Percentiles rank a stretch among this genome's conserved stretches.
These are phyloP conservation scores for Amblyraja radiata DNA, from an alignment of 2,797 vertebrate species.

Conservation along the genomic window DNA sequence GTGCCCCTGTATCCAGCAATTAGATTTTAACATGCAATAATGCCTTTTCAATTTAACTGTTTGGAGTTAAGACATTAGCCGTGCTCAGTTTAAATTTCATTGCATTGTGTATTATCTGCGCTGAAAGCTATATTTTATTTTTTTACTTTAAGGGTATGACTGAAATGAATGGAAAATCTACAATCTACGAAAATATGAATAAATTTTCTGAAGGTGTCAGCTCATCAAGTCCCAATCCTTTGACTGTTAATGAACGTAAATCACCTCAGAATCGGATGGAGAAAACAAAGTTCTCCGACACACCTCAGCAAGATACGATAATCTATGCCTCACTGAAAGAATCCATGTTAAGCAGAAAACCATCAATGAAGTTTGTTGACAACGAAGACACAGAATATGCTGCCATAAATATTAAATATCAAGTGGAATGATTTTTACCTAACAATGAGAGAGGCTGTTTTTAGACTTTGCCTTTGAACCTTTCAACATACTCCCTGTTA, in stretches of 20 bases:
- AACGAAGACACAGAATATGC: slow-evolving; percentile 22
- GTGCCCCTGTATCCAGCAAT: too few species aligned
- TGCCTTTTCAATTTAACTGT: not conserved
- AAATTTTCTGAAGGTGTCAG: not conserved
- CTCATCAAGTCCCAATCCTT: not conserved
- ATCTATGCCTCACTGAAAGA: slow-evolving; percentile 27
- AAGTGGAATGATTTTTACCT: not conserved
- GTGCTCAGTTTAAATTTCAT: not conserved
- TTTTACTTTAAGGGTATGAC: slow-evolving; percentile 3
- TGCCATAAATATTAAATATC: slow-evolving; percentile 22
- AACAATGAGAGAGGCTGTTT: not conserved
- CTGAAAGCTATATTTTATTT: not conserved
- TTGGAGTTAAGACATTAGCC: not conserved
- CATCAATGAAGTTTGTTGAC: not conserved
- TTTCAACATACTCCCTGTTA: too few species aligned
- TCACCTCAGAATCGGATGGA: not conserved
- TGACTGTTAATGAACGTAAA: not conserved
- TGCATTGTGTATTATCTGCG: not conserved
- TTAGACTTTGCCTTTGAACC: not conserved
- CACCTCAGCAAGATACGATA: not conserved
- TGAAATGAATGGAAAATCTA: slow-evolving; percentile 14
- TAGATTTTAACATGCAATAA: not conserved
- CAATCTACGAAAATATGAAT: slow-evolving; percentile 18
- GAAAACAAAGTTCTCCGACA: not conserved
- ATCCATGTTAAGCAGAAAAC: not conserved